Evolutionary conservation across 2,797 vertebrate genomes (phyloP), one percentile per base, ranked within the genome.

Genomic region (Astyanax mexicanus): DNA sequence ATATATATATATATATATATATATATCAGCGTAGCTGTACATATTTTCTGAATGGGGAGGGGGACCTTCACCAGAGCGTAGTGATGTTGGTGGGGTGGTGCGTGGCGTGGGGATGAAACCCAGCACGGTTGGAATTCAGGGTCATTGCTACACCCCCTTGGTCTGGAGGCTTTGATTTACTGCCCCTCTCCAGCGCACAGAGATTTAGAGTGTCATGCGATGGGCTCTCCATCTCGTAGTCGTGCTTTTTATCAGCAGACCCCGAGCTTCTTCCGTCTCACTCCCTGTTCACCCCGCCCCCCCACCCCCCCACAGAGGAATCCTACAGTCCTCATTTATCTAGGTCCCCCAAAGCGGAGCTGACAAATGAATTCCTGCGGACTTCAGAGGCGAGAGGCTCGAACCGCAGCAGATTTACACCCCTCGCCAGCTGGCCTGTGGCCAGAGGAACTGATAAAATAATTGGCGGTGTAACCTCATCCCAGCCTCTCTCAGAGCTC

Each of bases 381-480:
- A 87, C 86, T 85, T 86, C 85, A 83, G 76, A 86, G 75, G 40
- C 17, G 9, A 52, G 67, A 58, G 0, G 21, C 66, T 86, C 72
- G 86, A 86, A 86, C 72, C 19, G 23, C 67, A 57, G 19, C 71
- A 81, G 83, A 84, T 90, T 87, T 83, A 85, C 80, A 80, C 29
- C n/a, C 79, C 87, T 86, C 76, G 73, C 77, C 40, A 83, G 83
- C 80, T 87, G 80, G 82, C 80, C 66, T 49, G 61, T 79, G 80
- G 90, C 85, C 84, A 79, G 80, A 72, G 77, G 88, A 44, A 80
- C 85, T 82, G 87, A 89, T 88, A 72, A 89, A 88, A 89, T 74
- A 81, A 84, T 88, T 88, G 86, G 72, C 83, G 73, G 57, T 68
- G 89, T 88, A 91, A 91, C 86, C 80, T 68, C 80, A 89, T 83